These are phyloP conservation scores for Rhopalosiphum maidis DNA, from an alignment of 1,140 invertebrate genomes.

Conservation along the genomic window DNA sequence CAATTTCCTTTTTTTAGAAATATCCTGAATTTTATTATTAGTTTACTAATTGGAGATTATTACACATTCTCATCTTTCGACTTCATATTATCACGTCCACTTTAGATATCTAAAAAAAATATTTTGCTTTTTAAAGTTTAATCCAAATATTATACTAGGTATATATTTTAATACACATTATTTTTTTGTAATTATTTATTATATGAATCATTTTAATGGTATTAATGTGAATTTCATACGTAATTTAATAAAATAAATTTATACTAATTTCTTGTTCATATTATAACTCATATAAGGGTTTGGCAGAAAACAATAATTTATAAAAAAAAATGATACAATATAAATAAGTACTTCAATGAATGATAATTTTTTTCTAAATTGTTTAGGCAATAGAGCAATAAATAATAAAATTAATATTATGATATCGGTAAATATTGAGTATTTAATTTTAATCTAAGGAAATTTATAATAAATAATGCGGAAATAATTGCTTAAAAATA, in stretches of 20 bases:
- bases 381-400: too few relatives aligned
- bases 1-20: neutral
- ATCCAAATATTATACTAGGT: slow-evolving; percentile 5
- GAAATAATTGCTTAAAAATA: too few relatives aligned
- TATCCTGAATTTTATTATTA: neutral
- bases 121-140: neutral
- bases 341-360: too few relatives aligned
- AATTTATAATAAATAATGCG: too few relatives aligned
- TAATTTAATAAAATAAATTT: neutral
- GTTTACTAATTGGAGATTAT: neutral
- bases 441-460: too few relatives aligned
- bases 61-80: neutral
- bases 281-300: neutral
- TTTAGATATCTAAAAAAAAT: neutral
- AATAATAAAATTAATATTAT: too few relatives aligned
- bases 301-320: neutral
- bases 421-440: too few relatives aligned
- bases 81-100: neutral
- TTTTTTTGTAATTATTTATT: neutral
- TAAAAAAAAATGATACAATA: too few relatives aligned
- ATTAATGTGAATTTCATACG: neutral
- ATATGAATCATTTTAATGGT: neutral
- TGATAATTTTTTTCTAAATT: too few relatives aligned
- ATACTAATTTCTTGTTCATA: neutral
- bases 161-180: neutral